Base-by-base conservation (phyloP, 2,113 vertebrate species). In the Microtus oregoni region DNA sequence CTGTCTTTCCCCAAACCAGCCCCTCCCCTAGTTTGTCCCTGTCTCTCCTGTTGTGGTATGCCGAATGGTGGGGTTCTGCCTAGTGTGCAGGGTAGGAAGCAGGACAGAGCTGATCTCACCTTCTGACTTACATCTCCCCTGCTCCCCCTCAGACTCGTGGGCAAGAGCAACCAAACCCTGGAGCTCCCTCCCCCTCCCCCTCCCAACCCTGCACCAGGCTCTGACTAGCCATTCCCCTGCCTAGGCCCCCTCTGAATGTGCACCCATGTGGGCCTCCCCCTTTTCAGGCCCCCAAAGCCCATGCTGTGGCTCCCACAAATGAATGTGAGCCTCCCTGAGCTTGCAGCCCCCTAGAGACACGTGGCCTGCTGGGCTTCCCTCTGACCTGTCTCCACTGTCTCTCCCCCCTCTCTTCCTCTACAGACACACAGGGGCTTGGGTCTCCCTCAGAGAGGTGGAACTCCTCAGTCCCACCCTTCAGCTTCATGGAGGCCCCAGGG, bases 181-280 rank as follows among this genome's bases (percentile, higher is more conserved):
- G 58, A 76, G 90, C 44, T 55, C 67, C 11, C 12, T 75, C 61
- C 50, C 72, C 32, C 52, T 50, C 47, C 22, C 72, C n/a, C 58
- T 50, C 55, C 22, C 17, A 35, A 0, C 67, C 73, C 70, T 24
- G 15, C 6, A 24, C 41, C 15, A 70, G 78, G 65, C 13, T 7
- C 32, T 9, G n/a, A 44, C 55, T 65, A 17, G 85, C 95, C 30
- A 24, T n/a, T 68, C 79, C 58, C 17, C 8, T 3, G 68, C 79
- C 8, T 4, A 38, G 58, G 67, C 75, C 83, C 41, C 52, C 86
- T 94, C 65, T 52, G 86, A 52, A 83, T 1, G 11, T 58, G 88
- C 52, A 70, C 61, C n/a, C 90, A 41, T 10, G 26, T 93, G 95
- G 77, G 61, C 89, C 90, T 89, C 72, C 89, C 82, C 65, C 92